These are phyloP conservation scores for Oophaga sylvatica DNA, from an alignment of 2,797 vertebrate species.

Conservation along the genomic window DNA sequence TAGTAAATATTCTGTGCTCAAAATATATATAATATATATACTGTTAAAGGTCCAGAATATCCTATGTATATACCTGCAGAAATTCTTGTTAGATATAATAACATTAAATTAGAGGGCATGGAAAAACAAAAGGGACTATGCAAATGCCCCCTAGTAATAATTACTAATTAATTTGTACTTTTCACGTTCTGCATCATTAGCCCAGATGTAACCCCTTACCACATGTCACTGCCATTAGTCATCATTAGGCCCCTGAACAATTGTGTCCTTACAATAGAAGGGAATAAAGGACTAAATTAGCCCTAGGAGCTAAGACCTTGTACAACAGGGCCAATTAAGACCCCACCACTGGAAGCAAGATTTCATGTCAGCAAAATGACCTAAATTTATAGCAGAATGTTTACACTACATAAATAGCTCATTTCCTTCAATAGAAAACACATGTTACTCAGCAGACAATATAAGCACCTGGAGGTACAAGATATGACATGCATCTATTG, in stretches of 20 bases:
- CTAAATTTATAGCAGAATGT: slow-evolving; percentile 9
- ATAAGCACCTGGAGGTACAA: slow-evolving; percentile 19
- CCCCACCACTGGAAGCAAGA: not conserved
- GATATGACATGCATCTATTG: slow-evolving; percentile 2
- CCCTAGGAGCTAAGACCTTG: slow-evolving; percentile 3
- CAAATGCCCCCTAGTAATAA: not conserved
- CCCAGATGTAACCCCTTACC: slow-evolving; percentile 38
- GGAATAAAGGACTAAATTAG: slow-evolving; percentile 37
- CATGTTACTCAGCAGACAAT: slow-evolving; percentile 8
- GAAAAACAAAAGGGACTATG: not conserved
- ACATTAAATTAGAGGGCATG: not conserved
- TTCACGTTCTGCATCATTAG: slow-evolving; percentile 33
- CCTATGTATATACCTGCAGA: not conserved
- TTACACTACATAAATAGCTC: not conserved
- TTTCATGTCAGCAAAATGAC: slow-evolving; percentile 3
- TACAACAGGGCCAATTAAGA: slow-evolving; percentile 9
- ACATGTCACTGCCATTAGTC: slow-evolving; percentile 45
- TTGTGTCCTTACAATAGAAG: slow-evolving; percentile 31
- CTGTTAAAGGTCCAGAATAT: not conserved
- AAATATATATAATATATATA: not conserved
- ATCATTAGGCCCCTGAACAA: slow-evolving; percentile 18
- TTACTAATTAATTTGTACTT: slow-evolving; percentile 32
- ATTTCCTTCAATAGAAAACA: not conserved
- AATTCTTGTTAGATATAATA: not conserved
- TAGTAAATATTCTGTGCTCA: not conserved